These are phyloP conservation scores for Scelioninae gen. 1 DNA, from an alignment of 2,888 invertebrate species.

Conservation along the genomic window DNA sequence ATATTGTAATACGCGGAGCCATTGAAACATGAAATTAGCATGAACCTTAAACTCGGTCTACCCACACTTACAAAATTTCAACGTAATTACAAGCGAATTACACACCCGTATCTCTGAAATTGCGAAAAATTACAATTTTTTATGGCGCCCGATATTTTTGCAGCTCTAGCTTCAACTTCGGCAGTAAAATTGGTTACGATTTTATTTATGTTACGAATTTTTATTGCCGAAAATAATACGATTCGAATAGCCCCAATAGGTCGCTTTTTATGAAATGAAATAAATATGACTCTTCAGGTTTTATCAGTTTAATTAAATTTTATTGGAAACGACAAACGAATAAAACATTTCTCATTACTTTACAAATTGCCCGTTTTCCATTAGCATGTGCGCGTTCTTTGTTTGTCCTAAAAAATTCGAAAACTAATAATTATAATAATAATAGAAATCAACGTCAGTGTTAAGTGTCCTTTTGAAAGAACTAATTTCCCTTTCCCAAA, in stretches of 20 bases:
- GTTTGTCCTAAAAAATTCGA: too few relatives aligned
- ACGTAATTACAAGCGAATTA: slow-evolving; percentile 12
- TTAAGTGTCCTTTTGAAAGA: too few relatives aligned
- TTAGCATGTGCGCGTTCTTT: too few relatives aligned
- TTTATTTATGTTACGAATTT: slow-evolving; percentile 43
- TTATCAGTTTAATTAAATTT: slow-evolving; percentile 53
- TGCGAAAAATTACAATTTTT: slow-evolving; percentile 22
- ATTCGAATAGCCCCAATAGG: slow-evolving; percentile 29
- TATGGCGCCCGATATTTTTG: slow-evolving; percentile 34
- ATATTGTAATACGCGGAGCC: slow-evolving; percentile 45
- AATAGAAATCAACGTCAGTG: too few relatives aligned
- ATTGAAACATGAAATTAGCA: slow-evolving; percentile 58
- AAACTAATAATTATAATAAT: too few relatives aligned
- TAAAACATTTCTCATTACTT: slow-evolving; percentile 8
- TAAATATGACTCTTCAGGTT: slow-evolving; percentile 29
- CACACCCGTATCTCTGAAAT: not conserved
- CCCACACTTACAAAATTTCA: slow-evolving; percentile 13
- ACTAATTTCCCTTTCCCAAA: too few relatives aligned
- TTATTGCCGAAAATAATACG: slow-evolving; percentile 36
- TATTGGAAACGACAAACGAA: slow-evolving; percentile 5
- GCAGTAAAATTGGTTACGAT: slow-evolving; percentile 38
- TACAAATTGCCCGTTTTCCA: slow-evolving; percentile 12
- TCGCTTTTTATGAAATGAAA: slow-evolving; percentile 30
- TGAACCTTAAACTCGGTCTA: slow-evolving; percentile 25
- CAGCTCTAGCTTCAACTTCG: slow-evolving; percentile 4